phyloP scores from a whole-genome alignment of 2,113 vertebrate genomes.

The Spermophilus dauricus region DNA sequence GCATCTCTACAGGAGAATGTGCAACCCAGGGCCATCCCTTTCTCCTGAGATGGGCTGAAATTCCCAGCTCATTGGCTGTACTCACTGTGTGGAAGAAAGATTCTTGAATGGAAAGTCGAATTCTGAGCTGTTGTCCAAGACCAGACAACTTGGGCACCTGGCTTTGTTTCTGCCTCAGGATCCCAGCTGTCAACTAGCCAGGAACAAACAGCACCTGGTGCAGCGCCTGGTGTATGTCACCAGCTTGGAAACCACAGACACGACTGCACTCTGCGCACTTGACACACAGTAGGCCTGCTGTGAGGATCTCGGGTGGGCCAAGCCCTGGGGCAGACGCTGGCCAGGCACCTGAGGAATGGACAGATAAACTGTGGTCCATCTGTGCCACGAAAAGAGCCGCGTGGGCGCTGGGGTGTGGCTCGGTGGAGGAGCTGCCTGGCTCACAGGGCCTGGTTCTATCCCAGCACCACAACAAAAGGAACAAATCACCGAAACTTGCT shows the following conservation, averaged over 20 bases:
- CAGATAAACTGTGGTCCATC: neutral
- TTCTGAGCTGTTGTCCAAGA: neutral
- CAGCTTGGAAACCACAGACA: neutral
- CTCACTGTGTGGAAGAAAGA: neutral
- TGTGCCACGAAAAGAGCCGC: neutral
- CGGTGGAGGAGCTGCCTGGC: too few relatives aligned
- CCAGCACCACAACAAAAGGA: neutral
- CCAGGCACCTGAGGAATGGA: neutral
- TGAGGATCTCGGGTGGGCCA: neutral
- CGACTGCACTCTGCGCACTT: fast-evolving
- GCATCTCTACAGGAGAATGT: neutral
- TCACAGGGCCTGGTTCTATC: too few relatives aligned
- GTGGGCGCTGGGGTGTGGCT: too few relatives aligned
- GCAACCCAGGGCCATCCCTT: too few relatives aligned
- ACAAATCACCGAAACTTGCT: fast-evolving
- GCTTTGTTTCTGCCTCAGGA: neutral
- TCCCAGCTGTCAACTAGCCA: neutral
- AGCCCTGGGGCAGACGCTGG: too few relatives aligned
- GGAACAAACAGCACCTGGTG: neutral
- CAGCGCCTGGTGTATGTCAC: fast-evolving
- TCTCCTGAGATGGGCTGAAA: neutral
- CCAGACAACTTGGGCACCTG: neutral
- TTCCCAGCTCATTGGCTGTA: neutral
- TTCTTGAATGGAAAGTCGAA: neutral
- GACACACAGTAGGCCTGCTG: neutral